Percentiles rank a stretch among this genome's conserved stretches.
These are phyloP conservation scores for Lucifuga dentata DNA, from an alignment of 2,113 vertebrate genomes.

Conservation along the genomic window DNA sequence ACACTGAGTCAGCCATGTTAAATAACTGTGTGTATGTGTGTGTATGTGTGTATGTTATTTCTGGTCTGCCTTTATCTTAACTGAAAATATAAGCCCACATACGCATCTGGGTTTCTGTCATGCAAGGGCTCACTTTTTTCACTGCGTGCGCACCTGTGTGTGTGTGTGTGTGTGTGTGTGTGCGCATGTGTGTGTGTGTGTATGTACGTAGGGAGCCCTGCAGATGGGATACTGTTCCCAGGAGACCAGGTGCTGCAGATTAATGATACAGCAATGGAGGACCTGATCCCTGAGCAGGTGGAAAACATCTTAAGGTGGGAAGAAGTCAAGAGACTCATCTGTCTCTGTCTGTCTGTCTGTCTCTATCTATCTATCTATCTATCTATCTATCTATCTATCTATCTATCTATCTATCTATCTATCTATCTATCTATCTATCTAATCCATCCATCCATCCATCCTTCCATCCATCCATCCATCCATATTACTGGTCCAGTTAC, in stretches of 20 bases:
- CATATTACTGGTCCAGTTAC: no score
- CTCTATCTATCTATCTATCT: slow-evolving; percentile 17
- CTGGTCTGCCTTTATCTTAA: slow-evolving; percentile 23
- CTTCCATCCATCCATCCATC: slow-evolving; percentile 7
- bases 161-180: slow-evolving; percentile 3
- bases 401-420: slow-evolving; percentile 14
- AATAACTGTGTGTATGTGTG: slow-evolving; percentile 23
- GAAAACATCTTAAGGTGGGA: slow-evolving; percentile 89
- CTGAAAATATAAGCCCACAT: slow-evolving; percentile 22
- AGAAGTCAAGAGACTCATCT: no score
- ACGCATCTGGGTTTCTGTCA: slow-evolving; percentile 40
- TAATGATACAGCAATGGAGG: slow-evolving; percentile 85
- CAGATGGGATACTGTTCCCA: slow-evolving; percentile 91
- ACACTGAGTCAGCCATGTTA: slow-evolving; percentile 70
- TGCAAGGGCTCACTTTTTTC: slow-evolving; percentile 33
- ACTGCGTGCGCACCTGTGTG: slow-evolving; percentile 15
- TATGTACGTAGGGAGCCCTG: slow-evolving; percentile 86
- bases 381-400: slow-evolving; percentile 22
- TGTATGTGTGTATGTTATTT: neutral
- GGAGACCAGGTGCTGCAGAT: slow-evolving; percentile 93
- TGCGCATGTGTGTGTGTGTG: slow-evolving; percentile 27
- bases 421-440: slow-evolving; percentile 12
- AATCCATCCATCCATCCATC: neutral
- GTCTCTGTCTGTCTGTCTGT: slow-evolving; percentile 8
- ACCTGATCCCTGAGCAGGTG: slow-evolving; percentile 84